Evolutionary conservation across 2,113 vertebrate genomes (phyloP), one percentile per base, ranked within the genome.

Genomic region (Oceanites oceanicus): DNA sequence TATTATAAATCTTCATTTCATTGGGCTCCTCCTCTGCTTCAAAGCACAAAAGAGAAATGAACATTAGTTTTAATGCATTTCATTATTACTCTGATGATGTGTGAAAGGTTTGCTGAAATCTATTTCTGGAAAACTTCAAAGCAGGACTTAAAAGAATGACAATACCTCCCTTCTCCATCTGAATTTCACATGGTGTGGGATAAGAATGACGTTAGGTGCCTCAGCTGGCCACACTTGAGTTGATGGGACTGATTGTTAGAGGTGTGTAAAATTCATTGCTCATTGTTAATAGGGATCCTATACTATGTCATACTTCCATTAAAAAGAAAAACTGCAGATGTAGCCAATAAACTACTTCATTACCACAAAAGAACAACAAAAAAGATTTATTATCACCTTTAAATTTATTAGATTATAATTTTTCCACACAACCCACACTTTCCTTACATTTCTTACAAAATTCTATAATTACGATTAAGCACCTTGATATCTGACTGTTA

Each of bases 111-210:
- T 74, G 29, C 61, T 79, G 42, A 42, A 81, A 45, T 79, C 34
- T 91, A 92, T 95, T 90, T 62, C 77, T 75, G 62, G 68, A 94
- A 95, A 94, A 92, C 47, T 95, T 97, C 73, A 93, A 79, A 79
- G 30, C 12, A 92, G 67, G 20, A 86, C 94, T 94, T 84, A 30
- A 93, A 94, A 97, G 66, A 96, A 82, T 96, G n/a, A 72, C 61
- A 95, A 45, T 23, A 19, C 47, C 61, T 77, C 40, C 34, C 10
- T 75, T 76, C 90, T 77, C 88, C 34, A 55, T 86, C 74, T 89
- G 76, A 85, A 79, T 91, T 82, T 92, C 63, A 32, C 19, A 36
- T 30, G 13, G 8, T 68, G 4, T 42, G 55, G 83, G 72, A 73
- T 86, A 23, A 87, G 30, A 87, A 86, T 50, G 52, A 85, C 70